Evolutionary conservation across 2,113 vertebrate species (phyloP).

Genomic region (Tychaedon coryphoeus): DNA sequence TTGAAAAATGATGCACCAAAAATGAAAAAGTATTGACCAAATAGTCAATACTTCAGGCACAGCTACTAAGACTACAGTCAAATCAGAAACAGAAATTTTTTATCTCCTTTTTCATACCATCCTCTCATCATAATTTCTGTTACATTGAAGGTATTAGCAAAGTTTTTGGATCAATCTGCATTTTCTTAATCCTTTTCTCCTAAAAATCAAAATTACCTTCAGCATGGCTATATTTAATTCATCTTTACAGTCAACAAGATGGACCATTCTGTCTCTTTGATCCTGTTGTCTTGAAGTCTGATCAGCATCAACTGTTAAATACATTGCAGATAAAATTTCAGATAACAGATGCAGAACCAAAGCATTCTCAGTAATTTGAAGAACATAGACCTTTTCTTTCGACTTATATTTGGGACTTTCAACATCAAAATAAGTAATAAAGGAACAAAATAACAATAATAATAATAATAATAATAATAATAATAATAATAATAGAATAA

Average conservation of each 20-base stretch:
- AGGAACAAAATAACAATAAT: neutral
- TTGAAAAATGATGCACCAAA: neutral
- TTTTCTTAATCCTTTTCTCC: neutral
- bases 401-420: neutral
- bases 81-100: neutral
- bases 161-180: neutral
- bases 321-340: conserved; percentile 11
- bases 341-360: neutral
- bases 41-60: neutral
- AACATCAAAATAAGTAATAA: neutral
- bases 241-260: conserved; percentile 27
- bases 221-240: conserved; percentile 40
- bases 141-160: neutral
- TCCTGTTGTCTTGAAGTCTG: conserved; percentile 2
- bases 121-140: neutral
- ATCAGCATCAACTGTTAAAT: conserved; percentile 34
- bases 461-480: neutral
- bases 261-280: neutral
- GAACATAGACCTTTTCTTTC: neutral
- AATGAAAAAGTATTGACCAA: neutral
- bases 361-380: neutral
- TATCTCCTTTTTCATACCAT: neutral
- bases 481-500: neutral
- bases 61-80: neutral
- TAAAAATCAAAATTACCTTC: conserved; percentile 68